Conservation (phyloP, 2,888 invertebrate genomes). For the Oscheius sp. region DNA sequence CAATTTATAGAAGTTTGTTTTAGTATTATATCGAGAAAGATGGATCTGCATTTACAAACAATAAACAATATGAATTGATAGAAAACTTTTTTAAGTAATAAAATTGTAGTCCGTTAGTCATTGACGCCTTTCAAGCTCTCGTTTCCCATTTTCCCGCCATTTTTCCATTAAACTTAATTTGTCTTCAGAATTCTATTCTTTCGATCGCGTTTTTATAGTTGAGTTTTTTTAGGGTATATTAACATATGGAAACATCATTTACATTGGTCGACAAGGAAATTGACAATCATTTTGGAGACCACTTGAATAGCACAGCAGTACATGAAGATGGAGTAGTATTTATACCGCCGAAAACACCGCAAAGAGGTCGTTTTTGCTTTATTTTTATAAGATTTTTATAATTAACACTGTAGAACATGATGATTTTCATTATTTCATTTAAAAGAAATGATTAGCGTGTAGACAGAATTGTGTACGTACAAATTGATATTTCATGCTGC, state of each 20-base stretch:
- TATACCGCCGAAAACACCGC: constrained; percentile 19
- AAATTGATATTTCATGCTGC: background rate
- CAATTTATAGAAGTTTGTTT: too few relatives aligned
- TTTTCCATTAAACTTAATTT: too few relatives aligned
- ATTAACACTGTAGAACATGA: background rate
- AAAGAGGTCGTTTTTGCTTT: constrained; percentile 15
- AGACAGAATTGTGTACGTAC: background rate
- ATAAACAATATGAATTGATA: too few relatives aligned
- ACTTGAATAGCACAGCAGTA: constrained; percentile 21
- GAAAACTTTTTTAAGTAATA: too few relatives aligned
- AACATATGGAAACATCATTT: constrained; percentile 17
- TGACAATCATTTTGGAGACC: background rate
- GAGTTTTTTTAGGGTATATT: background rate
- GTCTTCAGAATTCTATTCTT: too few relatives aligned
- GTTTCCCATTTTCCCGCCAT: too few relatives aligned
- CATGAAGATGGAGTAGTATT: background rate
- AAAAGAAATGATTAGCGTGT: background rate
- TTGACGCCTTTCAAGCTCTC: too few relatives aligned
- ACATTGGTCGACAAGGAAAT: background rate
- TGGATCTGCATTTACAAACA: too few relatives aligned
- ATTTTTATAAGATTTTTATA: background rate
- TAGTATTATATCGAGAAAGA: too few relatives aligned
- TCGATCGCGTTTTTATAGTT: too few relatives aligned
- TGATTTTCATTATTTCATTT: background rate
- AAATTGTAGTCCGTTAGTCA: too few relatives aligned